Evolutionary conservation across 1,140 invertebrate genomes (phyloP), one percentile per base, ranked within the genome.

Genomic region (Hirudo medicinalis): DNA sequence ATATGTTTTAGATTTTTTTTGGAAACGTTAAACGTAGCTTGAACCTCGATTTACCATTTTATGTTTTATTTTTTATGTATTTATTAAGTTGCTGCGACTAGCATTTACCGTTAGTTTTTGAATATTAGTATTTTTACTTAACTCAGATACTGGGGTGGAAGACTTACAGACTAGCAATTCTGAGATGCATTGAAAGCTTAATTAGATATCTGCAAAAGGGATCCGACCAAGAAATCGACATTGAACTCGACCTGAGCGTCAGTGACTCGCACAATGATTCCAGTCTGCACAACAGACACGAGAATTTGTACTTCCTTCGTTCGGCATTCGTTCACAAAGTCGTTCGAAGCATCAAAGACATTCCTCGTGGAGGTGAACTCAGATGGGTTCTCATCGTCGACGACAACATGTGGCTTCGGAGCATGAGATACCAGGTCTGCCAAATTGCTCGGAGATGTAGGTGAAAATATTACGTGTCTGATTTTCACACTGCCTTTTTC

Each of bases 371-470:
- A 11, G 29, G 29, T 20, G 29, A 8, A 22, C 22, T 1, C 11
- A 63, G 22, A 15, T 63, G 9, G 11, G 22, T 63, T 13, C 9
- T 63, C 22, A 32, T 32, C 19, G 1, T 63, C 8, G 57, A 63
- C 29, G 57, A 63, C 57, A 63, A 63, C 29, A 63, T 63, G 57
- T 63, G 57, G 57, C 57, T 63, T 13, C 9, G 19, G 17, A 63
- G 57, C 57, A 63, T 63, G 57, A 63, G 57, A 15, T 32, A 63
- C 19, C 57, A 63, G 29, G 57, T 63, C 22, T 63, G 29, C 29
- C 57, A 63, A 63, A 15, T 63, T 63, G 57, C 57, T 20, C 22
- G 57, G 29, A 63, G 29, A 63, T 63, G 57, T 63, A 2, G 8
- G 57, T 57, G 9, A 15, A 63, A 63, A 25, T 25, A 13, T 63